Conservation (phyloP, 2,113 vertebrate genomes). For the Benitochromis conjunctus region DNA sequence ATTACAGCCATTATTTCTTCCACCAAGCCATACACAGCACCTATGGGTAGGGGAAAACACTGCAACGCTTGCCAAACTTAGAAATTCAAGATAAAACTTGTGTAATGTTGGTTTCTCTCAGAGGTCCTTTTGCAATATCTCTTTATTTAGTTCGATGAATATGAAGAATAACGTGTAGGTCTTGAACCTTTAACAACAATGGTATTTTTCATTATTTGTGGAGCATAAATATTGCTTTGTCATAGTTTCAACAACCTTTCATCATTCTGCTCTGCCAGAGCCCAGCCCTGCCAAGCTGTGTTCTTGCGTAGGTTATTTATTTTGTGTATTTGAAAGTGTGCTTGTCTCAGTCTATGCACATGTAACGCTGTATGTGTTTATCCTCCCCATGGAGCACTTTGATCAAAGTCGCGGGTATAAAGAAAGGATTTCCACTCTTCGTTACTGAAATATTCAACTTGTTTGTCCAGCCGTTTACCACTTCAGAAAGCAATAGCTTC, state of each 20-base stretch:
- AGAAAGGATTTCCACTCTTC: constrained; percentile 10
- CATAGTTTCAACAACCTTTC: neutral
- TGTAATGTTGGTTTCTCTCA: neutral
- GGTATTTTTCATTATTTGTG: neutral
- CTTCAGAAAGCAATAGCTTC: neutral
- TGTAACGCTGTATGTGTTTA: constrained; percentile 6
- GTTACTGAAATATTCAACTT: constrained; percentile 44
- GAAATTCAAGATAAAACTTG: neutral
- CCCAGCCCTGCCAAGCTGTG: neutral
- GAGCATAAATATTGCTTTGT: neutral
- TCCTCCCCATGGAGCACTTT: constrained; percentile 46
- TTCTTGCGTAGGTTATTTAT: constrained; percentile 11
- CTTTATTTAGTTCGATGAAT: neutral
- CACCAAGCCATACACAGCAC: constrained; percentile 21
- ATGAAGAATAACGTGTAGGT: neutral
- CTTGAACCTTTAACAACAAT: neutral
- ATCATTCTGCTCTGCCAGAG: neutral
- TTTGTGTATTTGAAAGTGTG: neutral
- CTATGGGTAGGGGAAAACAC: neutral
- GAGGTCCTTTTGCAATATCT: neutral
- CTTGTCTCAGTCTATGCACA: neutral
- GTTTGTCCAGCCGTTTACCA: constrained; percentile 28
- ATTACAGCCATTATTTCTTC: constrained; percentile 14
- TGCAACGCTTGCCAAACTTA: neutral
- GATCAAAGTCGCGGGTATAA: constrained; percentile 44